Conservation (phyloP, 2,888 invertebrate species). For the Trachelus tabidus region DNA sequence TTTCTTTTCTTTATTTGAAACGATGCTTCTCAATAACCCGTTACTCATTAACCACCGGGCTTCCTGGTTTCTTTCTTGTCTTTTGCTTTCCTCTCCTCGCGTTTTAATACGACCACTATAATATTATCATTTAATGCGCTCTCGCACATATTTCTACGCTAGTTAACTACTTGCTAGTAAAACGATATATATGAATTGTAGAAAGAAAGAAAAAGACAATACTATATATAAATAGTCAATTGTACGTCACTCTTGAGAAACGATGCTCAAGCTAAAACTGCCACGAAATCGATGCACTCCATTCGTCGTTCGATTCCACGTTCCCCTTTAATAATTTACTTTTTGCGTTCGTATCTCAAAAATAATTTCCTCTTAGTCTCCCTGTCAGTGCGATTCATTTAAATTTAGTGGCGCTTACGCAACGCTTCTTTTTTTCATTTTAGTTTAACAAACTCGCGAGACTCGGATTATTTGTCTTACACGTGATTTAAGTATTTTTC, state of each 20-base stretch:
- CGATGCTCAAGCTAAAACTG: slow-evolving; percentile 55
- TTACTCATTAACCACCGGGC: neutral
- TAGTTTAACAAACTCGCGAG: neutral
- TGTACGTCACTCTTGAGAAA: slow-evolving; percentile 20
- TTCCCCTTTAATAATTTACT: neutral
- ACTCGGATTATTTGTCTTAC: neutral
- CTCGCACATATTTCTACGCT: neutral
- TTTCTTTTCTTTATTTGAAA: neutral
- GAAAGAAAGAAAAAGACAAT: slow-evolving; percentile 8
- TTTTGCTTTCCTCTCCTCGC: neutral
- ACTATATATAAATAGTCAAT: neutral
- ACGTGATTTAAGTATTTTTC: neutral
- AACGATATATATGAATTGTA: neutral
- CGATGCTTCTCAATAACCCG: neutral
- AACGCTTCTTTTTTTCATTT: neutral
- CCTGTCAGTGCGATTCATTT: neutral
- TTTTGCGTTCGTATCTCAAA: neutral
- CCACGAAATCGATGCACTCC: slow-evolving; percentile 34
- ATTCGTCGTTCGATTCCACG: neutral
- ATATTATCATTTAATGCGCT: neutral
- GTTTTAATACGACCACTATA: neutral
- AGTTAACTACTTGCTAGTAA: neutral
- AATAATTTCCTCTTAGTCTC: neutral
- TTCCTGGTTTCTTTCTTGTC: slow-evolving; percentile 2
- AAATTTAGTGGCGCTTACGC: neutral